Percentiles rank a stretch among this genome's conserved stretches.
These are phyloP conservation scores for Megaustenia siamemsis DNA, from an alignment of 2,888 invertebrate genomes.

Conservation along the genomic window DNA sequence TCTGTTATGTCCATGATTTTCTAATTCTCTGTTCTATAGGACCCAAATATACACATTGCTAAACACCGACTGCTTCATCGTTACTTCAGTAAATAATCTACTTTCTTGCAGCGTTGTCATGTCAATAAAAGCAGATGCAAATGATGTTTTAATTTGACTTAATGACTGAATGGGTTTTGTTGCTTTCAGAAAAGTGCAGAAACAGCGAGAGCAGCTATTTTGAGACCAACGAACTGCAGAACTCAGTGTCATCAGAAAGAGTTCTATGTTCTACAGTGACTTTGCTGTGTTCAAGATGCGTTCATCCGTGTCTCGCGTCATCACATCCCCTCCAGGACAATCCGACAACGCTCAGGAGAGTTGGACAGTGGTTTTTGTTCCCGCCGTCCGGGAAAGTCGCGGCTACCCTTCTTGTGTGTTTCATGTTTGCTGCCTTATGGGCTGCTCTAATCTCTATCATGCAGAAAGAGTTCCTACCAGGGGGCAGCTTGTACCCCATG, in stretches of 20 bases:
- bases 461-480: constrained; percentile 68
- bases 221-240: neutral
- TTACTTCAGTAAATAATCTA: too few species aligned
- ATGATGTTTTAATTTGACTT: too few species aligned
- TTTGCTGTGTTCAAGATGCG: neutral
- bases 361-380: constrained; percentile 50
- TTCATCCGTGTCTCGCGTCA: constrained; percentile 32
- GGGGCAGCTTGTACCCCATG: constrained; percentile 75
- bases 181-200: neutral
- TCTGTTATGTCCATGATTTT: too few species aligned
- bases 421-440: constrained; percentile 54
- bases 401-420: constrained; percentile 42
- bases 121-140: too few species aligned
- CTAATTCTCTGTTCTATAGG: too few species aligned
- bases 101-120: too few species aligned
- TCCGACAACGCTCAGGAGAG: constrained; percentile 27
- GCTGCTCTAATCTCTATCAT: constrained; percentile 51
- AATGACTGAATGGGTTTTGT: neutral
- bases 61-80: too few species aligned
- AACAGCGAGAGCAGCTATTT: neutral
- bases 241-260: too few species aligned
- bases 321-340: constrained; percentile 53
- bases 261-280: neutral
- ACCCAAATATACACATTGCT: too few species aligned
- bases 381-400: constrained; percentile 57